phyloP scores from a whole-genome alignment of 2,797 vertebrate genomes.

The Oceanodroma leucorhoa region DNA sequence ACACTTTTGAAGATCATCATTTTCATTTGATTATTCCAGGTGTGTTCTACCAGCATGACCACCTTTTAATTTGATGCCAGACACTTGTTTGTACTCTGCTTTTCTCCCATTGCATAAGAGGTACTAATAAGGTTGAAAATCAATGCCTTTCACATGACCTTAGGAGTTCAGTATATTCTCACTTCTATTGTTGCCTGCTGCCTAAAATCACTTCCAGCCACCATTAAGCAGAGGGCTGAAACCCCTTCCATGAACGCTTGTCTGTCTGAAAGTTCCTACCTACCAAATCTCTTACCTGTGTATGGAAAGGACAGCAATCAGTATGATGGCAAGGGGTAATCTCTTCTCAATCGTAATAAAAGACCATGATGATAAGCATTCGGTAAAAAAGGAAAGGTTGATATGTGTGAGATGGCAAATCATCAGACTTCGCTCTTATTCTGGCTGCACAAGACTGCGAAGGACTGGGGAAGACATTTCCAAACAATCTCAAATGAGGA shows the following conservation, averaged over 20 bases:
- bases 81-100: neutral
- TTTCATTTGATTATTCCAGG: constrained; percentile 11
- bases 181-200: neutral
- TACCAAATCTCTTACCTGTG: neutral
- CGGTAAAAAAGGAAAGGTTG: neutral
- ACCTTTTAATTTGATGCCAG: neutral
- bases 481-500: neutral
- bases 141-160: neutral
- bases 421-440: neutral
- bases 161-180: neutral
- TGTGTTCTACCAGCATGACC: neutral
- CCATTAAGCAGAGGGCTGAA: neutral
- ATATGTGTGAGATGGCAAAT: neutral
- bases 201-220: neutral
- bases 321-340: neutral
- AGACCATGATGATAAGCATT: neutral
- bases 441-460: neutral
- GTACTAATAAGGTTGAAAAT: neutral
- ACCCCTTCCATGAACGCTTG: neutral
- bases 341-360: neutral
- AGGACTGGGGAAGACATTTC: neutral
- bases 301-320: neutral
- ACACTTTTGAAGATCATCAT: neutral
- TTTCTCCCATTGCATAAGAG: neutral
- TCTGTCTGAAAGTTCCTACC: neutral